These are phyloP conservation scores for Ctenosaura bakeri DNA, from an alignment of 2,797 vertebrate species.

Conservation along the genomic window DNA sequence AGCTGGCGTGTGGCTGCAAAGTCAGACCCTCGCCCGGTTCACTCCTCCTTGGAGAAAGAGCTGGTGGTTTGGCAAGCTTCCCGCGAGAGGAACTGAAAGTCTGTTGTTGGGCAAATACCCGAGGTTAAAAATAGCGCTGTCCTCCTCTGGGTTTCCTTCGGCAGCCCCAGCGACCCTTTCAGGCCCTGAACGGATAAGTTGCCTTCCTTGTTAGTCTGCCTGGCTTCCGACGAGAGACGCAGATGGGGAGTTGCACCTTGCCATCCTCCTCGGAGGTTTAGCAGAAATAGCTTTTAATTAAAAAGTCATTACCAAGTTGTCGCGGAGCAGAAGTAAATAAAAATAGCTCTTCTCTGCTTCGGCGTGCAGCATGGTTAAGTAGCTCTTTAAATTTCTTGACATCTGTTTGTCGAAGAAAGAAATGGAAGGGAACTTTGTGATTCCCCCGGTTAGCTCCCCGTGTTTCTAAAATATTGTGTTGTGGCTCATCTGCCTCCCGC, in stretches of 20 bases:
- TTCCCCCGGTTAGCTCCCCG: conserved; percentile 14
- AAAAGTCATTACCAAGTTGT: conserved; percentile 70
- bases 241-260: conserved; percentile 31
- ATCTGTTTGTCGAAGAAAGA: conserved; percentile 43
- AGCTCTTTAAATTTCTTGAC: conserved; percentile 53
- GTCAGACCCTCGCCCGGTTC: background rate
- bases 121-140: background rate
- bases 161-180: too few relatives aligned
- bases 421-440: background rate
- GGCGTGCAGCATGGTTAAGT: conserved; percentile 56
- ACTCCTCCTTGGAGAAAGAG: background rate
- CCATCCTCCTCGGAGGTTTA: conserved; percentile 58
- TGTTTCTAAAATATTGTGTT: conserved; percentile 49
- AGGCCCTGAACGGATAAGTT: too few relatives aligned
- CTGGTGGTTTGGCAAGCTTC: background rate
- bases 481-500: background rate
- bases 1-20: too few relatives aligned
- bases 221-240: conserved; percentile 14
- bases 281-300: conserved; percentile 75
- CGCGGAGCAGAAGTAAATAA: conserved; percentile 72
- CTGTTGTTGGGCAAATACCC: background rate
- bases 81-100: rapidly evolving
- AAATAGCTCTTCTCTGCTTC: conserved; percentile 64
- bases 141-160: background rate
- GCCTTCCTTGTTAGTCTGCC: rapidly evolving